Percentiles rank a stretch among this genome's conserved stretches.
These are phyloP conservation scores for Lordiphosa andalusiaca DNA, from an alignment of 2,888 invertebrate species.

Conservation along the genomic window DNA sequence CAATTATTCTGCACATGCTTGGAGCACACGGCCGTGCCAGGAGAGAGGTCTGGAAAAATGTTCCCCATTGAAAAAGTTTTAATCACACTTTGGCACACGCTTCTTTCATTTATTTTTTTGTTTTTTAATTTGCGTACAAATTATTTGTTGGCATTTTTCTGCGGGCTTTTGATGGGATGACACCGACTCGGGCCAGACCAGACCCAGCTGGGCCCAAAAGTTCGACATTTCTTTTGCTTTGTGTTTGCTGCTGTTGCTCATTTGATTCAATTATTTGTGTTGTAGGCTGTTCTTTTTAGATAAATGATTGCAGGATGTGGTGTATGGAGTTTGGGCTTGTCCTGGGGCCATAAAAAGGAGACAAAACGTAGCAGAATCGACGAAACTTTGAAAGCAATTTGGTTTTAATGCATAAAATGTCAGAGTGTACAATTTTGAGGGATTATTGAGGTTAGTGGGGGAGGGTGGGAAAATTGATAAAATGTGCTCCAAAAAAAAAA, in stretches of 20 bases:
- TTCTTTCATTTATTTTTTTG: conserved; percentile 55
- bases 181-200: conserved; percentile 10
- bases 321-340: conserved; percentile 29
- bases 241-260: conserved; percentile 6
- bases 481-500: neutral
- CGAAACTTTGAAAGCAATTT: conserved; percentile 56
- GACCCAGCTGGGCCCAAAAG: conserved; percentile 57
- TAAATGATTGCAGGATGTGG: conserved; percentile 52
- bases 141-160: conserved; percentile 54
- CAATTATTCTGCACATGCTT: conserved; percentile 33
- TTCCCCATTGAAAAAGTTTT: conserved; percentile 59
- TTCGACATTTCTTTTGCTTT: conserved; percentile 54
- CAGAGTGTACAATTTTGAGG: conserved; percentile 31
- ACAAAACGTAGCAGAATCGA: neutral
- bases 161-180: conserved; percentile 39
- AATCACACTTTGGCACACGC: conserved; percentile 69
- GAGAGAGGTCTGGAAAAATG: conserved; percentile 15
- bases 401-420: no score
- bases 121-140: conserved; percentile 72
- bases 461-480: no score
- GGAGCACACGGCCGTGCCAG: neutral
- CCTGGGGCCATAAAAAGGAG: conserved; percentile 36
- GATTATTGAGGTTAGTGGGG: conserved; percentile 44
- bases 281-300: conserved; percentile 35
- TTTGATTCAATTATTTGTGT: conserved; percentile 40